phyloP scores from a whole-genome alignment of 92 coral and sea anemone genomes.

The Zoanthus sansibaricus region DNA sequence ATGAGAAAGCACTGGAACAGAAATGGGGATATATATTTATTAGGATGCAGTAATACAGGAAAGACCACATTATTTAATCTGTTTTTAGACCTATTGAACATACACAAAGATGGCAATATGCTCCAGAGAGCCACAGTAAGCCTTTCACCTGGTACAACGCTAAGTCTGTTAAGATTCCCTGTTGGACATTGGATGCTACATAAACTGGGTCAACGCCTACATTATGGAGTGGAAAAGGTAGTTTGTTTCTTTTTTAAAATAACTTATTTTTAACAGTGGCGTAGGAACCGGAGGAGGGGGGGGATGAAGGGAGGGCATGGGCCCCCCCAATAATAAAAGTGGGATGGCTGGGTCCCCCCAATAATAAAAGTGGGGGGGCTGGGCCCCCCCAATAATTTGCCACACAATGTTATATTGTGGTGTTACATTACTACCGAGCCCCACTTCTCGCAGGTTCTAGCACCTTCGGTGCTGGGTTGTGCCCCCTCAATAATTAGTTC shows the following conservation, averaged over 20 bases:
- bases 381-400: too few species aligned
- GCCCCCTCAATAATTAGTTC: too few species aligned
- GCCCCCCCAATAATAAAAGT: too few species aligned
- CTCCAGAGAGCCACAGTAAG: constrained; percentile 90
- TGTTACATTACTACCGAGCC: too few species aligned
- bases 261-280: too few species aligned
- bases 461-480: too few species aligned
- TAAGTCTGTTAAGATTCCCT: constrained; percentile 83
- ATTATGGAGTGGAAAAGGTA: constrained; percentile 78
- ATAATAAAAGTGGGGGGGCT: too few species aligned
- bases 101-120: constrained; percentile 85
- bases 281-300: too few species aligned
- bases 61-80: constrained; percentile 93
- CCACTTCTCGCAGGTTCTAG: too few species aligned
- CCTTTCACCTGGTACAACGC: constrained; percentile 85
- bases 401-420: too few species aligned
- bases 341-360: too few species aligned
- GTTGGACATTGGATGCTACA: constrained; percentile 83
- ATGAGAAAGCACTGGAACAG: constrained; percentile 85
- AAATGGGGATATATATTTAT: constrained; percentile 83
- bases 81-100: constrained; percentile 80
- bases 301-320: too few species aligned
- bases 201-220: constrained; percentile 72
- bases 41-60: constrained; percentile 92
- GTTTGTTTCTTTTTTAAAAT: constrained; percentile 43